These are phyloP conservation scores for Tachysurus vachellii DNA, from an alignment of 2,113 vertebrate genomes.

Conservation along the genomic window DNA sequence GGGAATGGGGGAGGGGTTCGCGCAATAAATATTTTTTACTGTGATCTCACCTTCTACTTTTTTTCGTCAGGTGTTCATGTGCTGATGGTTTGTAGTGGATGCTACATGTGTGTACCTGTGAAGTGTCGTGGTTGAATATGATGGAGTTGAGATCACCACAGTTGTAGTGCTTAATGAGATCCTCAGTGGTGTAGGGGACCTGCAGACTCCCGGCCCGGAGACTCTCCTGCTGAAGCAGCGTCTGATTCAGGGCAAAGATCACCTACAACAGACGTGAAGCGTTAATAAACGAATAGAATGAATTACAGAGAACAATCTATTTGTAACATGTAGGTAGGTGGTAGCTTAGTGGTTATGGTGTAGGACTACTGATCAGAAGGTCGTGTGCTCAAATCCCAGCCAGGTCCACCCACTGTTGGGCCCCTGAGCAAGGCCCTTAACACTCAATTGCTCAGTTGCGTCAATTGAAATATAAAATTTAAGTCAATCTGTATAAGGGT, in stretches of 20 bases:
- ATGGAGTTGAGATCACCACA: constrained; percentile 87
- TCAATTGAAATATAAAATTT: no score
- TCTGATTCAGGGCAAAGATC: constrained; percentile 90
- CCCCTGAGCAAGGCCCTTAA: no score
- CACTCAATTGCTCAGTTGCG: no score
- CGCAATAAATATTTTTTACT: background rate
- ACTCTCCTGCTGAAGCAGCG: constrained; percentile 84
- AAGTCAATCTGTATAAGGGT: no score
- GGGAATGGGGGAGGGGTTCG: background rate
- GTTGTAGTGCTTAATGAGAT: constrained; percentile 89
- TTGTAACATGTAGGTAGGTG: background rate
- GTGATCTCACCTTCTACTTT: background rate
- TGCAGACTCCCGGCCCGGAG: constrained; percentile 79
- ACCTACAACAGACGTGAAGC: constrained; percentile 62
- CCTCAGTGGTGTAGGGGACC: constrained; percentile 81
- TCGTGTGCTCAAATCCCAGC: no score
- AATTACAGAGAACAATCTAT: background rate
- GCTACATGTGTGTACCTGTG: constrained; percentile 72
- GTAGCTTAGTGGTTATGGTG: background rate
- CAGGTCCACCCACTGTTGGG: no score
- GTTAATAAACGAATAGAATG: background rate
- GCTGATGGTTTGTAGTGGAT: background rate
- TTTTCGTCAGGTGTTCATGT: background rate
- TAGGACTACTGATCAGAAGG: no score
- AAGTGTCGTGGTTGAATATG: constrained; percentile 85